phyloP scores from a whole-genome alignment of 2,797 vertebrate species.

The Brachymystax lenok region DNA sequence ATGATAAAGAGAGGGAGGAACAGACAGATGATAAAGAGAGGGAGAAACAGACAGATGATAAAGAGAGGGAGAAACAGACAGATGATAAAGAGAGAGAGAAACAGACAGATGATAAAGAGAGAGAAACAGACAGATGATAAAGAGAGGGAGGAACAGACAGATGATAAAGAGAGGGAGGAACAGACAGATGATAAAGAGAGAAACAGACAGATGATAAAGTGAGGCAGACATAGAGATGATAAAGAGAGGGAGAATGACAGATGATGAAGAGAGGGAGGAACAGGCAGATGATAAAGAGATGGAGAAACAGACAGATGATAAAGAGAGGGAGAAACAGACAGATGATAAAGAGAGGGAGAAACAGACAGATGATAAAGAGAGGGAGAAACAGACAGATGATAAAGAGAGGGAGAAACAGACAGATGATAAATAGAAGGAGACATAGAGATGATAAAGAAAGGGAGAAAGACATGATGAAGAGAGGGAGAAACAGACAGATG shows the following conservation, averaged over 20 bases:
- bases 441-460: conserved; percentile 19
- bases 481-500: too few relatives aligned
- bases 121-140: not conserved
- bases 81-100: conserved; percentile 29
- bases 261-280: not conserved
- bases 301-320: conserved; percentile 23
- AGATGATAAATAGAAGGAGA: conserved; percentile 27
- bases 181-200: conserved; percentile 21
- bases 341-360: conserved; percentile 36
- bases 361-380: not conserved
- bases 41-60: conserved; percentile 26
- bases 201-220: conserved; percentile 22
- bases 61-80: conserved; percentile 10
- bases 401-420: conserved; percentile 10
- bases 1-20: conserved; percentile 34
- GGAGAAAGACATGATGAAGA: not conserved
- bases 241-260: too few relatives aligned
- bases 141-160: too few relatives aligned
- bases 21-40: not conserved
- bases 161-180: not conserved
- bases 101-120: conserved; percentile 22
- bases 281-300: conserved; percentile 25
- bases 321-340: not conserved
- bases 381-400: conserved; percentile 25
- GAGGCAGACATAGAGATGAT: too few relatives aligned